phyloP scores from a whole-genome alignment of 2,797 vertebrate species.

The Passerculus sandwichensis region DNA sequence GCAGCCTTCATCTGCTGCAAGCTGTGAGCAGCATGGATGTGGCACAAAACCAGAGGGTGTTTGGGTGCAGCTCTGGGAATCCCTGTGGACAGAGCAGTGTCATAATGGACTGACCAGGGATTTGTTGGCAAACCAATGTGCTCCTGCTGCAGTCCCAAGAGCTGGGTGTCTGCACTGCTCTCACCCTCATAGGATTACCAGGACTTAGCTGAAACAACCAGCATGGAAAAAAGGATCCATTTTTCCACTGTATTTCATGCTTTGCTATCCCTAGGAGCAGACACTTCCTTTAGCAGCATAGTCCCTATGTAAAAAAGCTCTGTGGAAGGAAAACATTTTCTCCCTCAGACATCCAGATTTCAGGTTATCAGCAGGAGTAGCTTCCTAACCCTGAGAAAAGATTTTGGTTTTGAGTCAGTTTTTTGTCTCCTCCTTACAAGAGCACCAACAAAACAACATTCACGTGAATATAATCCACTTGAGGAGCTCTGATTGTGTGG shows the following conservation, averaged over 20 bases:
- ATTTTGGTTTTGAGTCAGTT: neutral
- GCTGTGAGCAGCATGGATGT: neutral
- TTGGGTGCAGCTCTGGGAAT: neutral
- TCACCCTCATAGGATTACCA: neutral
- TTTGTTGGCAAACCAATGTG: neutral
- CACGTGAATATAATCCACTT: slow-evolving; percentile 1
- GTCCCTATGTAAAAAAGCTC: neutral
- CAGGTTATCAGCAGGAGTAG: neutral
- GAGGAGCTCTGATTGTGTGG: slow-evolving; percentile 20
- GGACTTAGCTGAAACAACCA: neutral
- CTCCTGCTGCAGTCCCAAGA: neutral
- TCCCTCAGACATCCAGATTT: neutral
- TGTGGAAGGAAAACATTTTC: neutral
- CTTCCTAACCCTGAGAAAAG: neutral
- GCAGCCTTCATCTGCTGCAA: neutral
- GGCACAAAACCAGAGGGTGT: neutral
- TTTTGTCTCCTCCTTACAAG: neutral
- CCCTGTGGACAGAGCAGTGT: neutral
- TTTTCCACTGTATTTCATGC: neutral
- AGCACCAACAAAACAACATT: neutral
- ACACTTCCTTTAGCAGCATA: neutral
- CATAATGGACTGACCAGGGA: neutral
- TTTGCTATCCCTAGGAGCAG: neutral
- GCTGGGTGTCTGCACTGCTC: neutral
- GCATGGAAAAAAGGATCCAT: neutral